These are phyloP conservation scores for Mastomys coucha DNA, from an alignment of 2,113 vertebrate species.

Conservation along the genomic window DNA sequence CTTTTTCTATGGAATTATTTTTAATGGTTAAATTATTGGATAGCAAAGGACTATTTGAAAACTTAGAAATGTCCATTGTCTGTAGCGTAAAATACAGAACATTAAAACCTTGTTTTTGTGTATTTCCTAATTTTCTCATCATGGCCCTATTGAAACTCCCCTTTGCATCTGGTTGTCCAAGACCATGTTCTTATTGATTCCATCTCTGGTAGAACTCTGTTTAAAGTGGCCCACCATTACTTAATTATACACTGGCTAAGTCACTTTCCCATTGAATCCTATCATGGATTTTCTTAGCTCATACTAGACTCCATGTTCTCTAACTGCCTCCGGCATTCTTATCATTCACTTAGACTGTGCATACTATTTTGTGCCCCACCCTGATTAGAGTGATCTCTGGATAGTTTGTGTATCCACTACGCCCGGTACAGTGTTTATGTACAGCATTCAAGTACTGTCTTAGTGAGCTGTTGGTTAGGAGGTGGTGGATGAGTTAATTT, in stretches of 20 bases:
- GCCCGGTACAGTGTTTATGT: background rate
- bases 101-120: background rate
- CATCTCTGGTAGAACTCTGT: background rate
- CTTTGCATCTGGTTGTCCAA: background rate
- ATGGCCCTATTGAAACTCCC: background rate
- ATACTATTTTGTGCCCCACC: background rate
- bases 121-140: background rate
- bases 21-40: constrained; percentile 22
- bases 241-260: background rate
- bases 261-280: background rate
- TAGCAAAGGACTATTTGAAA: constrained; percentile 46
- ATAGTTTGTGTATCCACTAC: background rate
- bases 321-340: background rate
- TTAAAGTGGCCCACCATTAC: background rate
- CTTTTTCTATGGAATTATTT: constrained; percentile 13
- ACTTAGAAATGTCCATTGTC: background rate
- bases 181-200: background rate
- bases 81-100: background rate
- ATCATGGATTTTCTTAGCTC: constrained; percentile 19
- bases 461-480: background rate
- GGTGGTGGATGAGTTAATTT: background rate
- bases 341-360: background rate
- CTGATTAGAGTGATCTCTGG: background rate
- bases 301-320: background rate
- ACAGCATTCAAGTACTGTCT: background rate